phyloP scores from a whole-genome alignment of 2,797 vertebrate genomes.

The Apogon talboti region DNA sequence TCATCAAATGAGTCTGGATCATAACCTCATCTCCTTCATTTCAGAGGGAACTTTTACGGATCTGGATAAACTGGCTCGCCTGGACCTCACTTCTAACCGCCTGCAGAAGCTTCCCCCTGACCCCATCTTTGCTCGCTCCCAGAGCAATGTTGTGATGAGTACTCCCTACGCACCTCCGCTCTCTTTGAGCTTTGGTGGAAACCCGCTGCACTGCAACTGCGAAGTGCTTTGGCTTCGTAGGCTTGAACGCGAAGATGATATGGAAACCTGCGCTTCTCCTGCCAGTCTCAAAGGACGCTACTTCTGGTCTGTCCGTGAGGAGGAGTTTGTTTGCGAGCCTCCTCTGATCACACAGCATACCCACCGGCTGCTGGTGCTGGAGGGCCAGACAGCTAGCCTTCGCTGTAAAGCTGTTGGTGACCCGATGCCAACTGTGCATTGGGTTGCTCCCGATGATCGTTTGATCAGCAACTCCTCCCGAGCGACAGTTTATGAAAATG shows the following conservation, averaged over 20 bases:
- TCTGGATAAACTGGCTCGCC: conserved; percentile 93
- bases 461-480: conserved; percentile 95
- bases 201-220: conserved; percentile 97
- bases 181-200: conserved; percentile 96
- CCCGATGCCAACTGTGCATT: conserved; percentile 94
- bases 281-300: conserved; percentile 93
- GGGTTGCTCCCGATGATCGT: conserved; percentile 94
- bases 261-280: conserved; percentile 98
- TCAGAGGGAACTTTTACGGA: conserved; percentile 94
- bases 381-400: conserved; percentile 94
- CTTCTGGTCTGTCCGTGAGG: conserved; percentile 95
- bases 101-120: conserved; percentile 98
- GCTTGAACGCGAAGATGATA: conserved; percentile 93
- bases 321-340: conserved; percentile 96
- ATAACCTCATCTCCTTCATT: conserved; percentile 94
- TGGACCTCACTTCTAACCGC: conserved; percentile 96
- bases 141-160: conserved; percentile 84
- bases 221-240: conserved; percentile 95
- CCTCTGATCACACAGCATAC: conserved; percentile 97
- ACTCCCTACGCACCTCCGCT: conserved; percentile 91
- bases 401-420: conserved; percentile 98
- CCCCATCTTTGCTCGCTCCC: conserved; percentile 94
- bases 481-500: conserved; percentile 92
- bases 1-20: conserved; percentile 97
- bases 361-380: conserved; percentile 93